A percentile compares a stretch with the other conserved stretches of the same genome.
Conservation (phyloP, 2,888 invertebrate genomes). For the Chrysomela aeneicollis region DNA sequence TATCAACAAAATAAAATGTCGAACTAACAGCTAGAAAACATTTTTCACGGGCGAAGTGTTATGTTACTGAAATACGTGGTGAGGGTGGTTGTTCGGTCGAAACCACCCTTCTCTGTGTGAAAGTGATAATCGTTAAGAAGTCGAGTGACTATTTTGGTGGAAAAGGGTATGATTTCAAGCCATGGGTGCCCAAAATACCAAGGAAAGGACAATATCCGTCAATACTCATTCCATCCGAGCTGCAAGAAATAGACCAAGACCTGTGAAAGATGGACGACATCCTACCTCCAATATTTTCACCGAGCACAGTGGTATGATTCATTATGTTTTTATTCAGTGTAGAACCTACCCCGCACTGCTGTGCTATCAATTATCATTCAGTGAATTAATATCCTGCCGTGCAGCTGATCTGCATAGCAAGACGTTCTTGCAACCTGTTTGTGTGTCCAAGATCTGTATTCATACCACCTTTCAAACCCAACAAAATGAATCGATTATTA, state of each 20-base stretch:
- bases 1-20: conserved; percentile 47
- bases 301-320: conserved; percentile 87
- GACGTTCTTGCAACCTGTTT: conserved; percentile 30
- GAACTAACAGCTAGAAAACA: conserved; percentile 37
- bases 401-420: conserved; percentile 16
- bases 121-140: conserved; percentile 50
- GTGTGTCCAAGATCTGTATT: conserved; percentile 14
- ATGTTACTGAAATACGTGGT: conserved; percentile 49
- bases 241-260: conserved; percentile 77
- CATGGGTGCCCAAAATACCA: conserved; percentile 95
- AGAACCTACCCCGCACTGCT: not conserved
- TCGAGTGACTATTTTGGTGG: conserved; percentile 58
- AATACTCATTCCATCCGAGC: conserved; percentile 77
- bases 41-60: conserved; percentile 36
- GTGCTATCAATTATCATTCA: not conserved
- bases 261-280: conserved; percentile 82
- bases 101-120: conserved; percentile 55
- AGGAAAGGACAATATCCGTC: conserved; percentile 81
- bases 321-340: conserved; percentile 32
- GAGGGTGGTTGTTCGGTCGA: conserved; percentile 29
- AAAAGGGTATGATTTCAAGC: conserved; percentile 61
- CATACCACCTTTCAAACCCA: conserved; percentile 11
- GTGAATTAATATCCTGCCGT: not conserved
- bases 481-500: conserved; percentile 25
- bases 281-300: conserved; percentile 93